Evolutionary conservation across 2,888 invertebrate genomes (phyloP).

Genomic region (Cybosia mesomella): DNA sequence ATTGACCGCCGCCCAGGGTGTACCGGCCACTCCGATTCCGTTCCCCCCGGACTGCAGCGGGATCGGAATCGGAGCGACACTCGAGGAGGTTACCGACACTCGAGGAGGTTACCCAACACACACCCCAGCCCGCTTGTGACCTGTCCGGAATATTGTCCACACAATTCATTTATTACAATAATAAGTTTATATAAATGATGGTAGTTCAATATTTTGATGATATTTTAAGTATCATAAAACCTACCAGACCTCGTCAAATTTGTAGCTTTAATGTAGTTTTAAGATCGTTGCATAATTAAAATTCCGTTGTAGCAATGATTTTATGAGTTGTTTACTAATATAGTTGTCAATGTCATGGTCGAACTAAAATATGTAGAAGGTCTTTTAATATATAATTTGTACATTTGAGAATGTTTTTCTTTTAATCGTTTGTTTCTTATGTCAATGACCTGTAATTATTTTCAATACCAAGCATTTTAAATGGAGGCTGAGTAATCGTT

Average conservation of each 20-base stretch:
- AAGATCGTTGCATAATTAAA: conserved; percentile 25
- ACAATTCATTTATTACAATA: too few relatives aligned
- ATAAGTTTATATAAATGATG: too few relatives aligned
- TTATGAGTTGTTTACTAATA: conserved; percentile 24
- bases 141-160: too few relatives aligned
- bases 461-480: background rate
- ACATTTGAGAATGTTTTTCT: background rate
- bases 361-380: background rate
- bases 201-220: too few relatives aligned
- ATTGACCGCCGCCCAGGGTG: too few relatives aligned
- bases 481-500: background rate
- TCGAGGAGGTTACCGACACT: too few relatives aligned
- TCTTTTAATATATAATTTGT: background rate
- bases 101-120: too few relatives aligned
- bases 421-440: background rate
- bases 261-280: conserved; percentile 1
- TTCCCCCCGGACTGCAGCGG: too few relatives aligned
- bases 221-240: background rate
- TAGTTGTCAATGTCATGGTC: conserved; percentile 32
- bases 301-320: conserved; percentile 20
- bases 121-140: too few relatives aligned
- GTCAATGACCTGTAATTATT: background rate
- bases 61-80: too few relatives aligned
- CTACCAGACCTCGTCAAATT: background rate
- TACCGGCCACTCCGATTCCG: too few relatives aligned